A percentile compares a stretch with the other conserved stretches of the same genome.
Conservation (phyloP, 2,797 vertebrate species). For the Octomys mimax region DNA sequence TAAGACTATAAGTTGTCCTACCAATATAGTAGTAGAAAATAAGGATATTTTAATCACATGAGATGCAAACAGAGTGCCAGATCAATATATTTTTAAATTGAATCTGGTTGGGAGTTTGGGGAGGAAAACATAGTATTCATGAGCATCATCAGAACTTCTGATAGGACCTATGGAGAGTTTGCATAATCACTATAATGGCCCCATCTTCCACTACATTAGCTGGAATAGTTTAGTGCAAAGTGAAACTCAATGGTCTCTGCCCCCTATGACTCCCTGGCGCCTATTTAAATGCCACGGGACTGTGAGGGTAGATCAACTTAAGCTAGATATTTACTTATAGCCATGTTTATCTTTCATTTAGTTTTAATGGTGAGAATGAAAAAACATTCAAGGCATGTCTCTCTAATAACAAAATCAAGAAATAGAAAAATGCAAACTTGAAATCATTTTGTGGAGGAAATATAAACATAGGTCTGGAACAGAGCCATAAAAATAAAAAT, state of each 20-base stretch:
- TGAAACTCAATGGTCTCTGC: slow-evolving; percentile 46
- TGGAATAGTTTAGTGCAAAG: slow-evolving; percentile 54
- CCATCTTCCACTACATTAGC: slow-evolving; percentile 47
- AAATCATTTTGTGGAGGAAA: slow-evolving; percentile 43
- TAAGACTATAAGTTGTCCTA: slow-evolving; percentile 37
- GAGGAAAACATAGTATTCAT: neutral
- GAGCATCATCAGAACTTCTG: slow-evolving; percentile 1
- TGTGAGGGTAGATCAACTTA: neutral
- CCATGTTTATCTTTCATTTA: slow-evolving; percentile 50
- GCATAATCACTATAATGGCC: slow-evolving; percentile 51
- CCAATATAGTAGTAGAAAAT: neutral
- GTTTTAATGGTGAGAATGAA: slow-evolving; percentile 3
- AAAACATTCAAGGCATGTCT: neutral
- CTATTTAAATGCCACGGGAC: slow-evolving; percentile 50
- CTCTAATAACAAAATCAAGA: slow-evolving; percentile 42
- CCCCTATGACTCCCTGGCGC: neutral
- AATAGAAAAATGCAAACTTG: neutral
- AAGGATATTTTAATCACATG: slow-evolving; percentile 19
- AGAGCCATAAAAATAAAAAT: slow-evolving; percentile 16
- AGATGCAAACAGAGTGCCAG: neutral
- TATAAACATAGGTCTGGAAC: neutral
- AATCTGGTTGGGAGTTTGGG: slow-evolving; percentile 4
- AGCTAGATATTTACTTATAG: slow-evolving; percentile 43
- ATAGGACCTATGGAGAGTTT: slow-evolving; percentile 33
- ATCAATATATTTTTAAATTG: slow-evolving; percentile 32